These are phyloP conservation scores for Cyprinodon tularosa DNA, from an alignment of 2,113 vertebrate genomes.

Conservation along the genomic window DNA sequence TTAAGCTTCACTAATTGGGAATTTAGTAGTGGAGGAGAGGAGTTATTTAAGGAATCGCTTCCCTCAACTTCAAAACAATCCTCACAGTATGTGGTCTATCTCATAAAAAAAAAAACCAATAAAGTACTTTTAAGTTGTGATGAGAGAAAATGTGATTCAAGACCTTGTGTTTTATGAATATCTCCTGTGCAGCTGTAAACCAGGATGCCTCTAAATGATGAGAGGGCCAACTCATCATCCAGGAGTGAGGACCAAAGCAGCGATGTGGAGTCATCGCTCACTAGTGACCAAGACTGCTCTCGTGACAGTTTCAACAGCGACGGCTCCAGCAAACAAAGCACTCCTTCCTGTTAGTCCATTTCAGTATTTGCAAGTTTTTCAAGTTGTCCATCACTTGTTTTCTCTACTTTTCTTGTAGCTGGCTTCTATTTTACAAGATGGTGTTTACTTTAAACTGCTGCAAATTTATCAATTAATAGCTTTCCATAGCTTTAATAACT, in stretches of 20 bases:
- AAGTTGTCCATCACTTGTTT: background rate
- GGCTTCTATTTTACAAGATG: background rate
- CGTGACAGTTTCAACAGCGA: constrained; percentile 90
- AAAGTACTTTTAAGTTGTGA: background rate
- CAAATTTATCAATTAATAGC: background rate
- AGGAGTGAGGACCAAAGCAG: constrained; percentile 84
- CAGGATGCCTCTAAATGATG: constrained; percentile 88
- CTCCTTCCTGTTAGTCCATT: constrained; percentile 86
- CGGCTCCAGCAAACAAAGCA: constrained; percentile 90
- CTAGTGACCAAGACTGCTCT: constrained; percentile 86
- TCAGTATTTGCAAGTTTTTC: background rate
- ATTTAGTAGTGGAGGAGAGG: no score
- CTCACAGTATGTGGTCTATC: background rate
- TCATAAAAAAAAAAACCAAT: background rate
- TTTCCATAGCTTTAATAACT: background rate
- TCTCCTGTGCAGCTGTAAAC: constrained; percentile 42
- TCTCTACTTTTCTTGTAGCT: background rate
- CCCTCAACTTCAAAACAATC: background rate
- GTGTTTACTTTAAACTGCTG: background rate
- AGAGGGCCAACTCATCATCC: constrained; percentile 76
- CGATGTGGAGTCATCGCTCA: constrained; percentile 85
- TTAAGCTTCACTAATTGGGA: no score
- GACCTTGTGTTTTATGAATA: background rate
- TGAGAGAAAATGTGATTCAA: background rate
- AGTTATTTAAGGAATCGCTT: background rate